Conservation (phyloP, 23 tunicate genomes). For the Botrylloides violaceus region DNA sequence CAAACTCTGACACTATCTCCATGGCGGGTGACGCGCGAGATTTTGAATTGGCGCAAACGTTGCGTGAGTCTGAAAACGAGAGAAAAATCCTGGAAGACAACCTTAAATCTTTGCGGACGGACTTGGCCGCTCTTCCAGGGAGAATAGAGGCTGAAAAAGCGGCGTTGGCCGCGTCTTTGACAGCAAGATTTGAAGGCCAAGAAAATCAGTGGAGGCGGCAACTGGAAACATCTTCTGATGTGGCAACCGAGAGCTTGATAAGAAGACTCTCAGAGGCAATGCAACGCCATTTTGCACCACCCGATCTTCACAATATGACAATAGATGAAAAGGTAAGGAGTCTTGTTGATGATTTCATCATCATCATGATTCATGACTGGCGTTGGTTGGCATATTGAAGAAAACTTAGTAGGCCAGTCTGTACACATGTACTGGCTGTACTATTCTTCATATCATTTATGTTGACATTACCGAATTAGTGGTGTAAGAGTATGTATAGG, state of each 20-base stretch:
- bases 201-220: slow-evolving; percentile 5
- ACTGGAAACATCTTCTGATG: background rate
- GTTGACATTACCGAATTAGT: no score
- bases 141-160: slow-evolving; percentile 6
- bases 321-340: background rate
- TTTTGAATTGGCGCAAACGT: background rate
- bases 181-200: background rate
- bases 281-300: background rate
- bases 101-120: background rate
- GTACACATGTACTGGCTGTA: no score
- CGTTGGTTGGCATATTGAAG: no score
- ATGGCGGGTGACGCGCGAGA: background rate
- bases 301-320: background rate
- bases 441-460: no score
- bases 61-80: background rate
- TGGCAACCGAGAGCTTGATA: background rate
- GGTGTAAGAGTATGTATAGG: no score
- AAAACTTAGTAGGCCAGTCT: no score
- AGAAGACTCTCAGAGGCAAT: background rate
- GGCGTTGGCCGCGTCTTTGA: background rate
- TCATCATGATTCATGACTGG: no score
- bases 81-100: slow-evolving; percentile 3
- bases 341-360: no score
- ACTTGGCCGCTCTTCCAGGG: background rate
- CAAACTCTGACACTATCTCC: background rate